These are phyloP conservation scores for Portevinia maculata DNA, from an alignment of 2,888 invertebrate species.

Conservation along the genomic window DNA sequence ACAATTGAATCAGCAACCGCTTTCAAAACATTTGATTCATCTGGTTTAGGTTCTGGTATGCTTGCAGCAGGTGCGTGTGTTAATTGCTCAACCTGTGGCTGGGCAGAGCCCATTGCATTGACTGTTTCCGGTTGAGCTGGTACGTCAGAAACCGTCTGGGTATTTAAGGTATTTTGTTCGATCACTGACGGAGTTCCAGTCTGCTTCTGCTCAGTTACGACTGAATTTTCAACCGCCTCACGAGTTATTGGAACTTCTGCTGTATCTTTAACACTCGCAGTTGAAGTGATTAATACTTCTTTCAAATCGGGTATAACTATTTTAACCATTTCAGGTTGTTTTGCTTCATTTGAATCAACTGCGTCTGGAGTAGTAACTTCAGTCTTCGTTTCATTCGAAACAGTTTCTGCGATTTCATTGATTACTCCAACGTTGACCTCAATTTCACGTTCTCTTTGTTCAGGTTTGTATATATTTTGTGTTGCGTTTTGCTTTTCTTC, in stretches of 20 bases:
- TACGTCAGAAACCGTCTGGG: not conserved
- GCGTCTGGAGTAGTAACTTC: not conserved
- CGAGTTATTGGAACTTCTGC: not conserved
- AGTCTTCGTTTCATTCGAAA: not conserved
- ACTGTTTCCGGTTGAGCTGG: not conserved
- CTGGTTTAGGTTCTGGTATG: no score
- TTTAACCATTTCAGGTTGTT: not conserved
- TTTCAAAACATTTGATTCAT: not conserved
- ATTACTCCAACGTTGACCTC: not conserved
- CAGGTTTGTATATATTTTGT: not conserved
- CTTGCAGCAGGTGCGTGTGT: no score
- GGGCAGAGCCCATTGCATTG: not conserved
- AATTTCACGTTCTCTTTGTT: not conserved
- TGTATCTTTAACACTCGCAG: conserved; percentile 5
- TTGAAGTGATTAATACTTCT: not conserved
- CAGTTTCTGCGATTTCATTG: not conserved
- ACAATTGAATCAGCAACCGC: no score
- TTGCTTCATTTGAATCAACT: not conserved
- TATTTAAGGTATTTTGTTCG: not conserved
- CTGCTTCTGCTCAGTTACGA: no score
- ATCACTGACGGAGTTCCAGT: not conserved
- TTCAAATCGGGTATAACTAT: no score
- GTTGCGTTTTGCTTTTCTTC: not conserved
- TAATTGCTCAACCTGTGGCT: no score
- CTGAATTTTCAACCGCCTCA: not conserved